Evolutionary conservation across 2,113 vertebrate genomes (phyloP).

Genomic region (Nesoenas mayeri): DNA sequence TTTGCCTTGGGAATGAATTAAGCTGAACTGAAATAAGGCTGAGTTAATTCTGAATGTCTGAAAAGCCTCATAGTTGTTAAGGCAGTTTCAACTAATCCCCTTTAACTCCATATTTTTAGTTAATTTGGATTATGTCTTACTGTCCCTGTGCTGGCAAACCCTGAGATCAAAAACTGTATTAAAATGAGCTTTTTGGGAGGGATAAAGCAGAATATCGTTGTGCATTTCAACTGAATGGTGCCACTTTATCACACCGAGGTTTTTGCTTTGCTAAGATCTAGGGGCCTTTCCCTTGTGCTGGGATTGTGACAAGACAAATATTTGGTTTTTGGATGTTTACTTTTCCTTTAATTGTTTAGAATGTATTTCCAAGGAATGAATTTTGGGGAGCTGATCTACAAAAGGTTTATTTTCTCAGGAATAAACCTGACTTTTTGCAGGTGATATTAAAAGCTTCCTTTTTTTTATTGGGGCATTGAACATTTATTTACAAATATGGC

Average conservation of each 20-base stretch:
- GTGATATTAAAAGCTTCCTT: not conserved
- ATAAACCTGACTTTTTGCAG: not conserved
- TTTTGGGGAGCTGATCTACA: rapidly evolving
- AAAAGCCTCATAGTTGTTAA: not conserved
- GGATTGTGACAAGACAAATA: not conserved
- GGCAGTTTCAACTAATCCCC: not conserved
- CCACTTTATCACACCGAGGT: too few relatives aligned
- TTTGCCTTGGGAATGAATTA: not conserved
- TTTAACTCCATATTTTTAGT: not conserved
- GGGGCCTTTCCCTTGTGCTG: not conserved
- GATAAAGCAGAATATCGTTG: not conserved
- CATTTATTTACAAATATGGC: rapidly evolving
- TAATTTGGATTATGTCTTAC: not conserved
- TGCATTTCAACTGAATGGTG: rapidly evolving
- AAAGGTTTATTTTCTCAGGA: not conserved
- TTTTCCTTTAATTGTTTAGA: not conserved
- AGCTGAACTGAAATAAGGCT: not conserved
- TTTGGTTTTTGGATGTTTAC: not conserved
- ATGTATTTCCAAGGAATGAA: not conserved
- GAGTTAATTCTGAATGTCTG: not conserved
- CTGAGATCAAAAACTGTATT: rapidly evolving
- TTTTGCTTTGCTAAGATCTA: not conserved
- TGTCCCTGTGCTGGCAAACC: not conserved
- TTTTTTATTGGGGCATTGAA: rapidly evolving
- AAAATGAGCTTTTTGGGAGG: not conserved